Conservation (phyloP, 1,140 invertebrate genomes). For the Heliothis subflexa region DNA sequence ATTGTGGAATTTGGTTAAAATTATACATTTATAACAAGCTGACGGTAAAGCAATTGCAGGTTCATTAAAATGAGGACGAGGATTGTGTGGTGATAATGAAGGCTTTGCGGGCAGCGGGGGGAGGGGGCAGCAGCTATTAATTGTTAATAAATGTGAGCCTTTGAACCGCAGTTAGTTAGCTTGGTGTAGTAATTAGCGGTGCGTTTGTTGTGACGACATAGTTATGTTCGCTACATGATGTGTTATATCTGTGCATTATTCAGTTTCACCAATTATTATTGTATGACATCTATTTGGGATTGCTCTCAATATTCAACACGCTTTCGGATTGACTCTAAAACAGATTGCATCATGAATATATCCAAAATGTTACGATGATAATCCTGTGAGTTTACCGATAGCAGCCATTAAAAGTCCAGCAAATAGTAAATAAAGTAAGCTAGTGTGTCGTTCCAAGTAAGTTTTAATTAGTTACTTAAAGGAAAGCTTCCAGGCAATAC, state of each 20-base stretch:
- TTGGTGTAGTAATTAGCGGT: not conserved
- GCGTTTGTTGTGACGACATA: not conserved
- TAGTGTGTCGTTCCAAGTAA: too few species aligned
- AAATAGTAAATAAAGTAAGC: too few species aligned
- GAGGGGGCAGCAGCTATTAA: not conserved
- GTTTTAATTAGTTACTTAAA: not conserved
- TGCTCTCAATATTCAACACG: too few species aligned
- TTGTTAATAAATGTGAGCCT: slow-evolving; percentile 21
- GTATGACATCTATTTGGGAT: too few species aligned
- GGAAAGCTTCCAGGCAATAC: not conserved
- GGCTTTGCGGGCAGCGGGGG: too few species aligned
- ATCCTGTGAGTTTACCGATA: not conserved
- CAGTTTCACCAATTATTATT: too few species aligned
- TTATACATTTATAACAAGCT: slow-evolving; percentile 26
- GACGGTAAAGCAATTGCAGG: slow-evolving; percentile 37
- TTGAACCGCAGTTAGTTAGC: not conserved
- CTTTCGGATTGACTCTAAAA: too few species aligned
- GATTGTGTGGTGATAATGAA: slow-evolving; percentile 31
- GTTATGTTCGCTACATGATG: not conserved
- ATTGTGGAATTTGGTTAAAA: slow-evolving; percentile 19
- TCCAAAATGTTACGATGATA: too few species aligned
- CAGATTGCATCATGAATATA: too few species aligned
- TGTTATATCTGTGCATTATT: not conserved
- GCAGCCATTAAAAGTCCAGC: not conserved
- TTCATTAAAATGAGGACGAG: slow-evolving; percentile 22